These are phyloP conservation scores for Corythucha ciliata DNA, from an alignment of 2,888 invertebrate species.

Conservation along the genomic window DNA sequence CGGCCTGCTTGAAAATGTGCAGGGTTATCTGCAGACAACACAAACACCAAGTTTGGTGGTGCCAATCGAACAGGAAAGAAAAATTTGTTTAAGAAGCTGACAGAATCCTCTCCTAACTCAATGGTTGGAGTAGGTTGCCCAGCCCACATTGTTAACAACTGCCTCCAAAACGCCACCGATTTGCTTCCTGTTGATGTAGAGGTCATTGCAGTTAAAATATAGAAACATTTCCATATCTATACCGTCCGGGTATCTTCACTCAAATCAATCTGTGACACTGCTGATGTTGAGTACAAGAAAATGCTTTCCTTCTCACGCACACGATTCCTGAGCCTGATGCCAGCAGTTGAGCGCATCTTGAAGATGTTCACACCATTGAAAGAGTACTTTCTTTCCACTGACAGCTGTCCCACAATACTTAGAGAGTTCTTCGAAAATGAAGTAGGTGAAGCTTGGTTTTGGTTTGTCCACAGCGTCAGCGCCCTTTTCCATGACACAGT, in stretches of 20 bases:
- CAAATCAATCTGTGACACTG: conserved; percentile 39
- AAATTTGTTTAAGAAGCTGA: conserved; percentile 34
- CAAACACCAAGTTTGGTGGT: conserved; percentile 27
- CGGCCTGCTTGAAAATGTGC: conserved; percentile 11
- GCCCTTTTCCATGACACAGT: conserved; percentile 17
- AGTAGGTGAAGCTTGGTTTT: conserved; percentile 32
- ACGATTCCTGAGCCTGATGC: conserved; percentile 36
- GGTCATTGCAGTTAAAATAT: conserved; percentile 38
- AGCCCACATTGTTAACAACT: conserved; percentile 39
- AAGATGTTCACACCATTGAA: conserved; percentile 35
- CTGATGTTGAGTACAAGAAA: conserved; percentile 34
- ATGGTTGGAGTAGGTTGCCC: conserved; percentile 36
- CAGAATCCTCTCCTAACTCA: conserved; percentile 20
- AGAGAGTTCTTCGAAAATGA: conserved; percentile 35
- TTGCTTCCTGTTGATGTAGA: conserved; percentile 38
- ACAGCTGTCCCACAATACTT: conserved; percentile 36
- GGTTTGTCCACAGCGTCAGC: conserved; percentile 33
- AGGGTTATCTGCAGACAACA: conserved; percentile 23
- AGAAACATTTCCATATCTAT: conserved; percentile 39
- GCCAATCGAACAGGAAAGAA: conserved; percentile 18
- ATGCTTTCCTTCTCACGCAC: conserved; percentile 35
- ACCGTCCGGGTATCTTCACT: conserved; percentile 38
- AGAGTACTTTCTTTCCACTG: conserved; percentile 35
- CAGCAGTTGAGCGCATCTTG: conserved; percentile 37
- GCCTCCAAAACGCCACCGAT: conserved; percentile 38